Conservation (phyloP, 2,113 vertebrate genomes). For the Periophthalmus modestus region DNA sequence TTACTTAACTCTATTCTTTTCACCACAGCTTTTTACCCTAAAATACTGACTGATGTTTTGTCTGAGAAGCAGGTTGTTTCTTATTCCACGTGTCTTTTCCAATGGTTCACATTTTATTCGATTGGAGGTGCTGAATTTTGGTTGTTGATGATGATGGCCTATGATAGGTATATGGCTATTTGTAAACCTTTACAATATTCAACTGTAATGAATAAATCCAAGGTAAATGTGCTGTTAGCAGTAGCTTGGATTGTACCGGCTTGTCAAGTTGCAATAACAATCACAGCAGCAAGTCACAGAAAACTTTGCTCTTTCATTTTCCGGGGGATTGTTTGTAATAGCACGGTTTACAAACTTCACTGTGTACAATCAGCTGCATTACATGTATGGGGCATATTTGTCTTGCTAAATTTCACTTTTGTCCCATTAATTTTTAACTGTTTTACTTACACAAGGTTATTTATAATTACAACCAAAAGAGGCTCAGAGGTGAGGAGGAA, state of each 20-base stretch:
- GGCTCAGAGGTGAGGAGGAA: not conserved
- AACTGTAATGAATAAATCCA: not conserved
- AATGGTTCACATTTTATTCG: not conserved
- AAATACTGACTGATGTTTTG: not conserved
- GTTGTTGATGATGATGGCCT: slow-evolving; percentile 22
- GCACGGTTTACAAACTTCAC: not conserved
- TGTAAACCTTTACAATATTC: slow-evolving; percentile 28
- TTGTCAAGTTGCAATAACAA: not conserved
- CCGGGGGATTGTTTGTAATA: slow-evolving; percentile 10
- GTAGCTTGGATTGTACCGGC: slow-evolving; percentile 8
- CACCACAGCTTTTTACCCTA: not conserved
- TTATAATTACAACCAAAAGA: not conserved
- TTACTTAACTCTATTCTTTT: not conserved
- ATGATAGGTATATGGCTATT: slow-evolving; percentile 22
- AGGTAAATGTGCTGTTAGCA: not conserved
- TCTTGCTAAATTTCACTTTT: not conserved
- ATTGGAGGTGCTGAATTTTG: not conserved
- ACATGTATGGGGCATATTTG: not conserved
- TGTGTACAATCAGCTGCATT: not conserved
- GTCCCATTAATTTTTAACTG: not conserved
- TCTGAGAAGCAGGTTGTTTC: slow-evolving; percentile 8
- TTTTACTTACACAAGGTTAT: slow-evolving; percentile 10
- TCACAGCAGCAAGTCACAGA: not conserved
- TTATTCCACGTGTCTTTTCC: not conserved
- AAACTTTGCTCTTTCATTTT: slow-evolving; percentile 8